Evolutionary conservation across 2,113 vertebrate genomes (phyloP).

Genomic region (Etheostoma spectabile): DNA sequence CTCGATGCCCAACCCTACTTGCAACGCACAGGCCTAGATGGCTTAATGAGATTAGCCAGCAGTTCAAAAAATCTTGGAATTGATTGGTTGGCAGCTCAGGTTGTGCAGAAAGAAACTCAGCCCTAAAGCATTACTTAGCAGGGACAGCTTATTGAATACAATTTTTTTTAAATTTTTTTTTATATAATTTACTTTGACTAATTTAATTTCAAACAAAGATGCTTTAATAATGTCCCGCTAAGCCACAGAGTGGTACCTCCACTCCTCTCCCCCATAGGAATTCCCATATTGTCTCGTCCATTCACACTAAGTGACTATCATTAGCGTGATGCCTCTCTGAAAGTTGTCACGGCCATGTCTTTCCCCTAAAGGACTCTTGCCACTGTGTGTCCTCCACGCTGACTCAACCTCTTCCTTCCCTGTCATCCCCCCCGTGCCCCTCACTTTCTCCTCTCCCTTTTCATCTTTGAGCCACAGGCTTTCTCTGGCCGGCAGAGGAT

Average conservation of each 20-base stretch:
- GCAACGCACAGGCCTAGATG: too few species aligned
- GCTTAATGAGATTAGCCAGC: neutral
- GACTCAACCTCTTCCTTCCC: constrained; percentile 49
- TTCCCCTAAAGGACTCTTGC: constrained; percentile 33
- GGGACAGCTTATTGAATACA: neutral
- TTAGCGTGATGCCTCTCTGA: constrained; percentile 27
- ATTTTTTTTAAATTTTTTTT: too few species aligned
- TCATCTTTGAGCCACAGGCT: constrained; percentile 39
- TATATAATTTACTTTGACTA: neutral
- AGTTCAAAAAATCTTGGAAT: neutral
- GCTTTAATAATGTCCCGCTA: neutral
- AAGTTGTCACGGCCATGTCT: constrained; percentile 33
- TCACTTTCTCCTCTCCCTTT: constrained; percentile 18
- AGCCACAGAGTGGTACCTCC: neutral
- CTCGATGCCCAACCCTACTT: too few species aligned
- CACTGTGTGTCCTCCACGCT: constrained; percentile 38
- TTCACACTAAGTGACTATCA: constrained; percentile 22
- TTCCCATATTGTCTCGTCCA: neutral
- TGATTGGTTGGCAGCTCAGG: constrained; percentile 8
- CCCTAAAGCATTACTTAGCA: neutral
- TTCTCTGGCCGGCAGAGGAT: constrained; percentile 56
- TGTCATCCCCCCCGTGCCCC: neutral
- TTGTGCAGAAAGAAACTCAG: neutral
- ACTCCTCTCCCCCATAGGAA: neutral
- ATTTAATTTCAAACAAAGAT: neutral